Conservation (phyloP, 2,113 vertebrate species). For the Mystacornis crossleyi region DNA sequence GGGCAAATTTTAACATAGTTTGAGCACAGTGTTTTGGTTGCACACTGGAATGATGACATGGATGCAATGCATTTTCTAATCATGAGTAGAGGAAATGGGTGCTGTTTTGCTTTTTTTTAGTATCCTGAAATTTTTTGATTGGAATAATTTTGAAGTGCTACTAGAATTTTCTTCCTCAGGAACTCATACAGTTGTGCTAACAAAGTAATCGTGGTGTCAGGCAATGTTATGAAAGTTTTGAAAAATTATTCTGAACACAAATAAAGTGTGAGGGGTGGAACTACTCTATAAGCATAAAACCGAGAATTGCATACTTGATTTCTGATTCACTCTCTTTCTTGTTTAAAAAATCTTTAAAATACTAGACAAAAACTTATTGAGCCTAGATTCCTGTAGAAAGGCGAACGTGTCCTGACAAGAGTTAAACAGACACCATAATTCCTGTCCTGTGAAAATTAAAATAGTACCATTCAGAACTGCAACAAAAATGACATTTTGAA, state of each 20-base stretch:
- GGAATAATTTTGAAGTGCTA: not conserved
- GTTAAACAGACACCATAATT: not conserved
- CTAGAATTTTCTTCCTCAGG: not conserved
- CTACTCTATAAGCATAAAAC: not conserved
- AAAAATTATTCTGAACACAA: not conserved
- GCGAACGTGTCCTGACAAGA: not conserved
- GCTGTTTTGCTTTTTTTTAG: not conserved
- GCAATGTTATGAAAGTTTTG: not conserved
- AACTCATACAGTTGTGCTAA: not conserved
- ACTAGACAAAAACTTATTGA: not conserved
- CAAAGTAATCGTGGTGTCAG: not conserved
- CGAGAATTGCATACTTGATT: not conserved
- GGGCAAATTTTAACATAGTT: not conserved
- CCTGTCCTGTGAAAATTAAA: constrained; percentile 35
- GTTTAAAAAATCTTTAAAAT: not conserved
- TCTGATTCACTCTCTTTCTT: not conserved
- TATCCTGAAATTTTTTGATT: not conserved
- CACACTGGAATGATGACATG: accelerated
- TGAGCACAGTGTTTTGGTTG: not conserved
- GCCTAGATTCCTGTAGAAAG: not conserved
- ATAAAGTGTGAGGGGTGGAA: accelerated
- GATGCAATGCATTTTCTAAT: not conserved
- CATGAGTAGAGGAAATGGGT: not conserved
- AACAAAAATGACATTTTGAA: constrained; percentile 63
- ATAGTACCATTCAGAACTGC: constrained; percentile 16